Percentiles rank a stretch among this genome's conserved stretches.
phyloP scores from a whole-genome alignment of 2,888 invertebrate genomes.

The Agonopterix arenella region DNA sequence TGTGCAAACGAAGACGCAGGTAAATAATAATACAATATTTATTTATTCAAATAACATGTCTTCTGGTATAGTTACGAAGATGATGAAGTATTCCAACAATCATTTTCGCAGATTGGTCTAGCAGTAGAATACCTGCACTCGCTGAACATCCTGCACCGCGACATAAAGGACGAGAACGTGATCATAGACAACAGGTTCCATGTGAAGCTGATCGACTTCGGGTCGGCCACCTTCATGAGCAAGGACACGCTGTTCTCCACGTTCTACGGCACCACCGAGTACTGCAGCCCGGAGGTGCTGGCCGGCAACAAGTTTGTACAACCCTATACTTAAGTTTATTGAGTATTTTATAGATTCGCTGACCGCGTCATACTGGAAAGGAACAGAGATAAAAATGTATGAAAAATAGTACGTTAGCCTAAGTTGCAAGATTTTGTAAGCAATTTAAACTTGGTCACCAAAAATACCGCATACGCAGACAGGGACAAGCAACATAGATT shows the following conservation, averaged over 20 bases:
- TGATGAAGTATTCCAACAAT: slow-evolving; percentile 10
- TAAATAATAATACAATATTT: too few relatives aligned
- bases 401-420: too few relatives aligned
- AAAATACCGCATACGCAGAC: too few relatives aligned
- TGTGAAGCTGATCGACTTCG: slow-evolving; percentile 86
- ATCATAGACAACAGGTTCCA: slow-evolving; percentile 84
- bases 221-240: slow-evolving; percentile 82
- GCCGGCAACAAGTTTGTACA: slow-evolving; percentile 79
- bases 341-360: too few relatives aligned
- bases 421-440: too few relatives aligned
- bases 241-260: slow-evolving; percentile 81
- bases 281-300: slow-evolving; percentile 85
- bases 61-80: too few relatives aligned
- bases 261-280: slow-evolving; percentile 86
- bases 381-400: too few relatives aligned
- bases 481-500: too few relatives aligned
- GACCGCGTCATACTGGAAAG: too few relatives aligned
- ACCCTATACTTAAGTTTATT: neutral
- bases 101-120: slow-evolving; percentile 76
- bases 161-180: slow-evolving; percentile 87
- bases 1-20: too few relatives aligned
- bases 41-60: too few relatives aligned
- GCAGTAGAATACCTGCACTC: slow-evolving; percentile 83
- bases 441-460: too few relatives aligned
- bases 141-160: slow-evolving; percentile 81